Base-by-base conservation (phyloP, 1,140 invertebrate genomes). In the Drosophila persimilis region DNA sequence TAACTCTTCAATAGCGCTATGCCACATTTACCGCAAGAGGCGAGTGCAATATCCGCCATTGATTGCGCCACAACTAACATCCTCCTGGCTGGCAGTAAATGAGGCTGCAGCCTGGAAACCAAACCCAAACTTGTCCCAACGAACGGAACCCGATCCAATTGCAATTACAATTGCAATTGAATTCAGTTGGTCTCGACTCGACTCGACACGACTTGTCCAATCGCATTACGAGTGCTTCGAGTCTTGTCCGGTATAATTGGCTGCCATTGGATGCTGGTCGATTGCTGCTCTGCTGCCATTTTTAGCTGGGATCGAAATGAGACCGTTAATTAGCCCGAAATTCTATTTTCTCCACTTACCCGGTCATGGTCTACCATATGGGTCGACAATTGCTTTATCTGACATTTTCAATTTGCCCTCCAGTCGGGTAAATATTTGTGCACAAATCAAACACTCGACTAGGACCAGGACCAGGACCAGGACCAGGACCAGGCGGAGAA, bases 31-130 rank as follows among this genome's bases (percentile, higher is more conserved):
- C 44, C 24, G 24, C 24, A 26, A 26, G 24, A 26, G 24, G 3
- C 67, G 47, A 46, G 31, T 64, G 66, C 64, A 77, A 77, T 81
- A 73, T 80, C 73, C 78, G 62, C 22, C 35, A 35, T 50, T 60
- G 54, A 53, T 55, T 54, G 29, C 20, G 26, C 52, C 47, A 58
- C 61, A 43, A 58, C 61, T 26, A 45, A 43, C 31, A 9, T 39
- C 11, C 35, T 39, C 0, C 35, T 39, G 35, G 11, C 45, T 17
- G 15, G 24, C 24, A 26, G 4, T 26, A 26, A 5, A 26, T 26
- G 24, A 26, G 24, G 15, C n/a, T 17, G 51, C 15, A 39, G 51
- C 17, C 17, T 39, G 20, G 20, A 20, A 35, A 20, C 51, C 51
- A 43, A 46, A 45, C 39, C 54, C 20, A 20, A 13, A 20, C 17